A percentile compares a stretch with the other conserved stretches of the same genome.
These are phyloP conservation scores for Gopherus evgoodei DNA, from an alignment of 2,113 vertebrate genomes.

Conservation along the genomic window DNA sequence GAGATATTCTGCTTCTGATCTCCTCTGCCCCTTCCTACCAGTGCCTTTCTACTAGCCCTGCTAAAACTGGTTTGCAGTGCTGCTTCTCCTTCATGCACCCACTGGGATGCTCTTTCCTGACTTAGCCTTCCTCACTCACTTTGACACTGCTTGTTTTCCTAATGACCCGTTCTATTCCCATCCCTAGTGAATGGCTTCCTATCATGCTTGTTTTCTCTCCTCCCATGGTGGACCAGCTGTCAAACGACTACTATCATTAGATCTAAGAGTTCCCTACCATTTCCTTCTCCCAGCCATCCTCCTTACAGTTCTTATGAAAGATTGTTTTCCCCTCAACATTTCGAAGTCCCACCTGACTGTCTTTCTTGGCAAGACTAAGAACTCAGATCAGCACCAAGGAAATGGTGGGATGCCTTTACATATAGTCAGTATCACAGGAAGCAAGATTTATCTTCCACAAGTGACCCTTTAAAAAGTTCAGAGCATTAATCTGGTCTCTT, in stretches of 20 bases:
- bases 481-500: slow-evolving; percentile 52
- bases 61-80: neutral
- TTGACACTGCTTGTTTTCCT: slow-evolving; percentile 4
- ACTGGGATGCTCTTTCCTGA: neutral
- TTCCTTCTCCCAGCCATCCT: slow-evolving; percentile 30
- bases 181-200: neutral
- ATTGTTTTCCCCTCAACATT: slow-evolving; percentile 1
- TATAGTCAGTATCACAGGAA: neutral
- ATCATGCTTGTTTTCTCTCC: neutral
- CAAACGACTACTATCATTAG: neutral
- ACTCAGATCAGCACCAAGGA: slow-evolving; percentile 7
- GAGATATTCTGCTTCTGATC: too few species aligned
- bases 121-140: neutral
- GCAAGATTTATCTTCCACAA: slow-evolving; percentile 56
- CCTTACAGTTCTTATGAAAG: neutral
- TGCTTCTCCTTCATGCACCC: neutral
- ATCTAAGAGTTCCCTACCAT: neutral
- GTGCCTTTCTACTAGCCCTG: too few species aligned
- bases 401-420: neutral
- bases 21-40: too few species aligned
- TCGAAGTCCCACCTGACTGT: slow-evolving; percentile 8
- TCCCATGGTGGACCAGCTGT: neutral
- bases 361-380: neutral
- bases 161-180: neutral
- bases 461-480: slow-evolving; percentile 64